Conservation (phyloP, 2,113 vertebrate genomes). For the Seriola quinqueradiata region DNA sequence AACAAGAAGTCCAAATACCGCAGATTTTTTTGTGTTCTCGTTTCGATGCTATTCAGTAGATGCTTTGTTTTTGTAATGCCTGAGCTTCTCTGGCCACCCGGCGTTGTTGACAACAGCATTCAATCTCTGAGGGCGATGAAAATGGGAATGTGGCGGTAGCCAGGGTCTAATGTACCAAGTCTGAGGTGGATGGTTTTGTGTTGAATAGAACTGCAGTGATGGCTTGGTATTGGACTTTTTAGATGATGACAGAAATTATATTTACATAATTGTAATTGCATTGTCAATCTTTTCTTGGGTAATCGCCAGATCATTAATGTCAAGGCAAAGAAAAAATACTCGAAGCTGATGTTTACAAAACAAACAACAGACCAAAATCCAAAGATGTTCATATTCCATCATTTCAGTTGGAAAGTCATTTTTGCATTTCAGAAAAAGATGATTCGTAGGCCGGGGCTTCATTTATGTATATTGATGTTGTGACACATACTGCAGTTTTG, state of each 20-base stretch:
- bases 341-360: too few species aligned
- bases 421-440: too few species aligned
- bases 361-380: too few species aligned
- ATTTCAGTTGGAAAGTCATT: too few species aligned
- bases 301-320: too few species aligned
- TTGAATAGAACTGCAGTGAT: not conserved
- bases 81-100: slow-evolving; percentile 47
- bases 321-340: too few species aligned
- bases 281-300: too few species aligned
- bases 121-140: slow-evolving; percentile 37
- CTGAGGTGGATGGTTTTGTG: slow-evolving; percentile 9
- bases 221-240: too few species aligned
- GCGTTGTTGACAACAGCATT: slow-evolving; percentile 34
- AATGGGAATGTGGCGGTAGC: slow-evolving; percentile 14
- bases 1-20: slow-evolving; percentile 56
- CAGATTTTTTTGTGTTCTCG: slow-evolving; percentile 30
- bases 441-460: too few species aligned
- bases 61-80: slow-evolving; percentile 53
- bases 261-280: not conserved
- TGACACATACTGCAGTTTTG: too few species aligned
- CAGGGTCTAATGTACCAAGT: not conserved
- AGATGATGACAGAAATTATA: not conserved
- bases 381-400: too few species aligned
- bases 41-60: slow-evolving; percentile 35
- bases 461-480: too few species aligned